Conservation (phyloP, 2,888 invertebrate genomes). For the Drosophila sordidapex region DNA sequence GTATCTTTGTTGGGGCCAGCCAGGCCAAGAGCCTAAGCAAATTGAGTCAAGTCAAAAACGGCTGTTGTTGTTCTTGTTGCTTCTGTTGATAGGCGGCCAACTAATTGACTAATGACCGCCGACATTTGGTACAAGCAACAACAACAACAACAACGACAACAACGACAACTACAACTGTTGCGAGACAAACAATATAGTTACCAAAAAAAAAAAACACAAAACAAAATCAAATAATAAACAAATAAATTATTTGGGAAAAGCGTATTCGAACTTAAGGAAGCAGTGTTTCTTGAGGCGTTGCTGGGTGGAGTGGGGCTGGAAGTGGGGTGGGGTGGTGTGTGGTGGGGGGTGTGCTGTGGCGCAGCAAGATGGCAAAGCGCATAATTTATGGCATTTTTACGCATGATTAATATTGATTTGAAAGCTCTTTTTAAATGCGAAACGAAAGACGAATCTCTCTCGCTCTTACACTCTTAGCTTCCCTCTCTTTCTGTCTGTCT, state of each 20-base stretch:
- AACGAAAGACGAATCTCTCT: conserved; percentile 11
- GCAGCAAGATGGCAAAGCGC: conserved; percentile 27
- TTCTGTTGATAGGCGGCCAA: conserved; percentile 56
- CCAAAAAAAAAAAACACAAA: conserved; percentile 24
- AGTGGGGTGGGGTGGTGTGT: not conserved
- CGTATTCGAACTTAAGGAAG: conserved; percentile 21
- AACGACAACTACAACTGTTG: conserved; percentile 23
- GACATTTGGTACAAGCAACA: conserved; percentile 67
- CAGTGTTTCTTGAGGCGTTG: not conserved
- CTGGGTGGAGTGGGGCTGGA: not conserved
- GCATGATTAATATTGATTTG: conserved; percentile 83
- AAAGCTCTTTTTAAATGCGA: conserved; percentile 66
- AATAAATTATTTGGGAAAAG: conserved; percentile 1
- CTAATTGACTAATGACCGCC: conserved; percentile 75
- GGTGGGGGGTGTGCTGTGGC: not conserved
- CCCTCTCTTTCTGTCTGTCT: not conserved
- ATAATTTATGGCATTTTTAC: conserved; percentile 75
- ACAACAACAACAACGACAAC: conserved; percentile 43
- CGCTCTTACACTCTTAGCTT: not conserved
- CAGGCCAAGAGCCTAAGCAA: conserved; percentile 37
- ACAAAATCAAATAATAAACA: conserved; percentile 4
- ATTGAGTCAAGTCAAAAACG: conserved; percentile 49
- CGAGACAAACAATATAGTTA: conserved; percentile 32
- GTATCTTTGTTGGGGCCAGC: conserved; percentile 6
- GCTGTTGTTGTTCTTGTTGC: not conserved